phyloP scores from a whole-genome alignment of 1,140 invertebrate species.

The Pantala flavescens region DNA sequence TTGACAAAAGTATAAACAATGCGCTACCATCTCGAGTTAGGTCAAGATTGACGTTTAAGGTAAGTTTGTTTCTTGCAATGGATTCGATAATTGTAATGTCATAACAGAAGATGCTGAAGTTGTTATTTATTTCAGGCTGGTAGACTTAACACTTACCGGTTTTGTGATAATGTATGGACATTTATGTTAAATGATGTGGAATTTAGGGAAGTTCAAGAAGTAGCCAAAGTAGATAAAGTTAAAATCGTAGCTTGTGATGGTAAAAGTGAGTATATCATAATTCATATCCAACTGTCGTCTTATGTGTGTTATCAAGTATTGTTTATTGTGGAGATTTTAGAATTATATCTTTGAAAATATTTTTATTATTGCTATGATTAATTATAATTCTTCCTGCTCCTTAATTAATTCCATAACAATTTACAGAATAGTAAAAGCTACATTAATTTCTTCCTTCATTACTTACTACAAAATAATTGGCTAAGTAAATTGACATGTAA shows the following conservation, averaged over 20 bases:
- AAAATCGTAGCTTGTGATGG: slow-evolving; percentile 99
- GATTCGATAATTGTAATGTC: not conserved
- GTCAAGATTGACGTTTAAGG: slow-evolving; percentile 85
- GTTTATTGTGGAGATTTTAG: too few species aligned
- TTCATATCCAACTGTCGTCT: too few species aligned
- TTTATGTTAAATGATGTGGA: slow-evolving; percentile 98
- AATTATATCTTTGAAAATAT: too few species aligned
- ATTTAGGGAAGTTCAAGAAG: slow-evolving; percentile 90
- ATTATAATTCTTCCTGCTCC: too few species aligned
- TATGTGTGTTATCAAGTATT: too few species aligned
- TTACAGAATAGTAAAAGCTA: too few species aligned
- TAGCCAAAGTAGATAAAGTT: slow-evolving; percentile 91
- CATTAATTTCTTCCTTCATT: too few species aligned
- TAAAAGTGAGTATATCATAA: slow-evolving; percentile 58
- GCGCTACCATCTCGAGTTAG: slow-evolving; percentile 87
- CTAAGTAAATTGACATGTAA: too few species aligned
- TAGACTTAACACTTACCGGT: slow-evolving; percentile 95
- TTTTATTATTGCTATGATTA: too few species aligned
- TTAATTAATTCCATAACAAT: too few species aligned
- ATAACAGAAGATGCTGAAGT: not conserved
- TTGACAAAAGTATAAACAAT: slow-evolving; percentile 94
- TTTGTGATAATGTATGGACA: slow-evolving; percentile 99
- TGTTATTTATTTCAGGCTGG: slow-evolving; percentile 54
- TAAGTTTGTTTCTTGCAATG: slow-evolving; percentile 26
- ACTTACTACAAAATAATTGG: too few species aligned